Evolutionary conservation across 2,888 invertebrate genomes (phyloP), one percentile per base, ranked within the genome.

Genomic region (Zaprionus lineosus): DNA sequence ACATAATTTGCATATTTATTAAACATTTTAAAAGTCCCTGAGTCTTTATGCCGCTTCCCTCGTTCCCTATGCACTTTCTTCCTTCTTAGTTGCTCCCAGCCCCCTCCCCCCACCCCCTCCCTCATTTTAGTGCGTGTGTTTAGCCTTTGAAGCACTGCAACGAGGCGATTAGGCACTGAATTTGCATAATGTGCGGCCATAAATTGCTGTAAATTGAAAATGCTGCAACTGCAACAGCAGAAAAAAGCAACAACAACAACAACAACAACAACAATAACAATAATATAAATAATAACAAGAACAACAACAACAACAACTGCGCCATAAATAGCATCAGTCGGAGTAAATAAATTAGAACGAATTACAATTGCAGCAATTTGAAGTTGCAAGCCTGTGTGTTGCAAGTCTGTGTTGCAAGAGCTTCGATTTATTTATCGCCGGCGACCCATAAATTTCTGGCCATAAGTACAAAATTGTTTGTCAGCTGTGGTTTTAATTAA

Each of bases 1-100:
- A 47, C 48, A 46, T 40, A 84, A 81, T 83, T 81, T 81, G 71
- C 81, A 81, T 81, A 64, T 81, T 79, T 79, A 83, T 81, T 79
- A 76, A 81, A 79, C 62, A 85, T 83, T 82, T 74, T 75, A 72
- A n/a, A n/a, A n/a, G n/a, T n/a, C n/a, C n/a, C n/a, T n/a, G n/a
- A n/a, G n/a, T n/a, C n/a, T n/a, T n/a, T n/a, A n/a, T n/a, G n/a
- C n/a, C n/a, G n/a, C n/a, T n/a, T n/a, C n/a, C n/a, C n/a, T n/a
- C n/a, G n/a, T n/a, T n/a, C n/a, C n/a, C n/a, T n/a, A n/a, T n/a
- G n/a, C n/a, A n/a, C n/a, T n/a, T n/a, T n/a, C n/a, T n/a, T n/a
- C n/a, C n/a, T n/a, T n/a, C n/a, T n/a, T n/a, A n/a, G n/a, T n/a
- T n/a, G n/a, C n/a, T n/a, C n/a, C n/a, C n/a, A n/a, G n/a, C n/a